These are phyloP conservation scores for Ceramica pisi DNA, from an alignment of 2,888 invertebrate genomes.

Conservation along the genomic window DNA sequence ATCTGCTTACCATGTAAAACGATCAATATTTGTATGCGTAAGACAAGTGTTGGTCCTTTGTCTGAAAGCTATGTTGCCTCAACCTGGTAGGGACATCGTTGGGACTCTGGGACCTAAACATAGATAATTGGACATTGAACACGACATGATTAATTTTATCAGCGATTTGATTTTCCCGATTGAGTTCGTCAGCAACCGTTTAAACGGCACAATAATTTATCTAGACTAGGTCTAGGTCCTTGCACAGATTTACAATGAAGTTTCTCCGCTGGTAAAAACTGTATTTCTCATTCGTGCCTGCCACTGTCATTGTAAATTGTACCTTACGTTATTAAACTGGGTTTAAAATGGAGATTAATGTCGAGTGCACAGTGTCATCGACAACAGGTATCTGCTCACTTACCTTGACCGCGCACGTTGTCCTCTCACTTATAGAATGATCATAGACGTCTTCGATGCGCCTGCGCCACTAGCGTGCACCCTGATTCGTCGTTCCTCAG, in stretches of 20 bases:
- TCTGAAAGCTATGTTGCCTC: constrained; percentile 14
- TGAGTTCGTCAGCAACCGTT: constrained; percentile 37
- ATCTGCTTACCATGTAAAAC: constrained; percentile 61
- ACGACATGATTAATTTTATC: constrained; percentile 21
- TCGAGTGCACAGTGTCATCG: constrained; percentile 82
- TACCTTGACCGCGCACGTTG: constrained; percentile 87
- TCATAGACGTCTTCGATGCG: constrained; percentile 75
- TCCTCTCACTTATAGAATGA: constrained; percentile 85
- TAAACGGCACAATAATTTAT: constrained; percentile 62
- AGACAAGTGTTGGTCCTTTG: constrained; percentile 52
- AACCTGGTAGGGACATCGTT: not conserved
- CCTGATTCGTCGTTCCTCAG: constrained; percentile 63
- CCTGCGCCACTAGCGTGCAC: constrained; percentile 64
- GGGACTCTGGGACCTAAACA: constrained; percentile 4
- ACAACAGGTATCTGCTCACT: constrained; percentile 82
- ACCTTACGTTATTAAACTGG: constrained; percentile 72
- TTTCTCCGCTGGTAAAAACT: constrained; percentile 64
- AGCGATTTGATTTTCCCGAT: constrained; percentile 20
- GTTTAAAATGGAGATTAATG: constrained; percentile 80
- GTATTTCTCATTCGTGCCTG: constrained; percentile 63
- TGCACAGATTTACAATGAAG: constrained; percentile 69
- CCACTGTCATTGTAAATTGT: constrained; percentile 69
- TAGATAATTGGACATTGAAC: constrained; percentile 1
- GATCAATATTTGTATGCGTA: constrained; percentile 54
- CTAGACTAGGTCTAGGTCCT: constrained; percentile 71